Evolutionary conservation across 2,797 vertebrate species (phyloP).

Genomic region (Gephyroberyx darwinii): DNA sequence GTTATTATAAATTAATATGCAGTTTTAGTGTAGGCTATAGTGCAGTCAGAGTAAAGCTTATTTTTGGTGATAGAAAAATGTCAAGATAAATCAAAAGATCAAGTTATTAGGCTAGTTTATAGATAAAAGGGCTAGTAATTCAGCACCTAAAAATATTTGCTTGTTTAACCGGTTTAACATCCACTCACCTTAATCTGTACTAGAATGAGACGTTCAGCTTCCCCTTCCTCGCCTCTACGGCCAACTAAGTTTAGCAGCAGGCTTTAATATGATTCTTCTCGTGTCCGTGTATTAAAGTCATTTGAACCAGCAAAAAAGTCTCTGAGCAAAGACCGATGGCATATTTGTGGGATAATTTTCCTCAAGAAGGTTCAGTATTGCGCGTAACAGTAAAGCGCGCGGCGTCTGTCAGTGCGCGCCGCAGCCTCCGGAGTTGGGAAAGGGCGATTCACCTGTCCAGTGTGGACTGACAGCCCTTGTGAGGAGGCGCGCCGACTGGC

Average conservation of each 20-base stretch:
- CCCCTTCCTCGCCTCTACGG: slow-evolving; percentile 6
- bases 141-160: too few relatives aligned
- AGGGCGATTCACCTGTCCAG: slow-evolving; percentile 1
- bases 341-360: background rate
- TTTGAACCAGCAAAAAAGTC: background rate
- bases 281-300: background rate
- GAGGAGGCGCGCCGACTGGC: background rate
- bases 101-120: too few relatives aligned
- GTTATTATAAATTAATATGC: too few relatives aligned
- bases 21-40: too few relatives aligned
- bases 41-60: background rate
- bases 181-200: slow-evolving; percentile 59
- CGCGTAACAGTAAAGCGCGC: slow-evolving; percentile 35
- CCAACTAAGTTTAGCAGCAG: background rate
- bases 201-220: slow-evolving; percentile 17
- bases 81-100: background rate
- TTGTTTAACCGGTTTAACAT: background rate
- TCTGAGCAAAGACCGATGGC: too few relatives aligned
- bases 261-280: background rate
- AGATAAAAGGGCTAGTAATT: too few relatives aligned
- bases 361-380: background rate
- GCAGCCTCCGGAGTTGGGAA: slow-evolving; percentile 23
- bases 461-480: background rate
- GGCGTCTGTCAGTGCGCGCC: slow-evolving; percentile 34
- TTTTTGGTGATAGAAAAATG: background rate